These are phyloP conservation scores for Tetranychus piercei DNA, from an alignment of 2,888 invertebrate species.

Conservation along the genomic window DNA sequence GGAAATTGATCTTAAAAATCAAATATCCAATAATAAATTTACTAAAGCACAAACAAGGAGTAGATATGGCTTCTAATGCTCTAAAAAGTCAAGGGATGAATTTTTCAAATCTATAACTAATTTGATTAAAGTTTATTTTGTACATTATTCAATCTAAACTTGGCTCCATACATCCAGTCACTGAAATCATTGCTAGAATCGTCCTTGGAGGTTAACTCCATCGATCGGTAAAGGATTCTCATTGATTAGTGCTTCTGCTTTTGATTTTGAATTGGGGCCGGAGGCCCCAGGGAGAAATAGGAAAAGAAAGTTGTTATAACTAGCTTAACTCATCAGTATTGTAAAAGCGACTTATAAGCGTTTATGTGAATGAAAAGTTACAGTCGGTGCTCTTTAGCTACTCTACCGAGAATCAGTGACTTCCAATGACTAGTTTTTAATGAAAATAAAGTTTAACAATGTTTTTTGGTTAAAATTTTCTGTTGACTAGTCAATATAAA, in stretches of 20 bases:
- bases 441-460: too few relatives aligned
- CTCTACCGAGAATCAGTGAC: too few relatives aligned
- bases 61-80: conserved; percentile 71
- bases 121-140: too few relatives aligned
- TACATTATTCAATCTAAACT: too few relatives aligned
- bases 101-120: not conserved
- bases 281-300: not conserved
- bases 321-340: not conserved
- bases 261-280: not conserved
- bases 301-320: not conserved
- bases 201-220: too few relatives aligned
- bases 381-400: not conserved
- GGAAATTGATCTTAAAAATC: conserved; percentile 75
- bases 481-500: too few relatives aligned
- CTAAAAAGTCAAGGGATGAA: not conserved
- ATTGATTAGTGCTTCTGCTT: not conserved
- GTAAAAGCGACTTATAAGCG: not conserved
- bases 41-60: conserved; percentile 71
- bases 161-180: too few relatives aligned
- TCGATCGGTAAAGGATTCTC: not conserved
- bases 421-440: too few relatives aligned
- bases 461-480: too few relatives aligned
- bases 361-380: not conserved
- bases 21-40: conserved; percentile 74
- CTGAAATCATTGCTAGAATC: too few relatives aligned